Conservation (phyloP, 2,888 invertebrate genomes). For the Mantis religiosa region DNA sequence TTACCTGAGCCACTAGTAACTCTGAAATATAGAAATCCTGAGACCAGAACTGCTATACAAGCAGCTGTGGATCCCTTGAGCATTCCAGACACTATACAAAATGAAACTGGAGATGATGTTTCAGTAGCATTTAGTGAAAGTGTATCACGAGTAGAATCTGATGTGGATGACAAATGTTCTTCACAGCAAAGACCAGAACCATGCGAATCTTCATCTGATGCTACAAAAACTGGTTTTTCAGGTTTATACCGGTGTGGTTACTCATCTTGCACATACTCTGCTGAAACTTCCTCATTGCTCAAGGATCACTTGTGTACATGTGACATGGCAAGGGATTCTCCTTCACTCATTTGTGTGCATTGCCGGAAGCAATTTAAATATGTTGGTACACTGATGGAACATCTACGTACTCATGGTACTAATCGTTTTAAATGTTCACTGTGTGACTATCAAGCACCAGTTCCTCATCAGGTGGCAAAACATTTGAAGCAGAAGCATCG, state of each 20-base stretch:
- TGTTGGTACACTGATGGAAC: conserved; percentile 42
- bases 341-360: conserved; percentile 49
- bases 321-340: conserved; percentile 35
- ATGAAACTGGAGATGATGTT: not conserved
- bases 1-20: conserved; percentile 32
- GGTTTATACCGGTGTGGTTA: conserved; percentile 54
- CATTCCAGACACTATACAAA: not conserved
- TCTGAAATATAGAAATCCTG: conserved; percentile 29
- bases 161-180: not conserved
- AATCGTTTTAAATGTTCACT: conserved; percentile 57
- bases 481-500: conserved; percentile 57
- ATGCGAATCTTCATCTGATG: not conserved
- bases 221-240: conserved; percentile 39
- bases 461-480: conserved; percentile 38
- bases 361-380: conserved; percentile 48
- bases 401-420: conserved; percentile 56
- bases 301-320: conserved; percentile 43
- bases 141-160: not conserved
- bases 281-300: conserved; percentile 41
- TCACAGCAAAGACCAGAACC: not conserved
- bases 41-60: conserved; percentile 24
- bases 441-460: conserved; percentile 47
- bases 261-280: conserved; percentile 43
- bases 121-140: not conserved
- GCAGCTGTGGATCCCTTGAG: conserved; percentile 33